Percentiles rank a stretch among this genome's conserved stretches.
phyloP scores from a whole-genome alignment of 2,797 vertebrate genomes.

The Helicolenus hilgendorfi region DNA sequence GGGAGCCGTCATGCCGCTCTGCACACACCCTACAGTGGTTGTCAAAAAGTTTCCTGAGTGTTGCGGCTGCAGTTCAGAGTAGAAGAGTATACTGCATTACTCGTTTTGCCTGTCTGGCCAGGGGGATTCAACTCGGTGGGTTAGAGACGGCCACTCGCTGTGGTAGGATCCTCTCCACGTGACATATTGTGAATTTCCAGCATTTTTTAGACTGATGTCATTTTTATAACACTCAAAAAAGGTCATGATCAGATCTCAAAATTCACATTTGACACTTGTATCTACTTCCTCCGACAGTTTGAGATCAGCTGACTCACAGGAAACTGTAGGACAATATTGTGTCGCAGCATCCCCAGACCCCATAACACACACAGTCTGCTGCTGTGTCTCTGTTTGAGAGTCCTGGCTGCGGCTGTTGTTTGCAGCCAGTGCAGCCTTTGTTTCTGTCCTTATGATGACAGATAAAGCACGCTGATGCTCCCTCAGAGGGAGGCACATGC shows the following conservation, averaged over 20 bases:
- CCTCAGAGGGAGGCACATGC: conserved; percentile 7
- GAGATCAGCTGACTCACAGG: conserved; percentile 5
- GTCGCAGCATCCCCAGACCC: conserved; percentile 27
- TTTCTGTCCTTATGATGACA: conserved; percentile 70
- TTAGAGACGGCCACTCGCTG: too few species aligned
- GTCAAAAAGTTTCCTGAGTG: too few species aligned
- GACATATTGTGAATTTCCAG: neutral
- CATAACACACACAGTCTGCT: conserved; percentile 14
- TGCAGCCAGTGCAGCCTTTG: conserved; percentile 40
- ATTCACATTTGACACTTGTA: neutral
- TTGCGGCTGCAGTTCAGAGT: too few species aligned
- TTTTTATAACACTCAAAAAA: neutral
- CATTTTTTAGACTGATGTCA: neutral
- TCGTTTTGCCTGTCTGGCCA: too few species aligned
- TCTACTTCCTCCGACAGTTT: neutral
- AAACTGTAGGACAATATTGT: conserved; percentile 22
- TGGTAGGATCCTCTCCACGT: too few species aligned
- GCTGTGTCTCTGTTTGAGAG: conserved; percentile 21
- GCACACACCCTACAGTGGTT: too few species aligned
- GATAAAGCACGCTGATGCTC: conserved; percentile 61
- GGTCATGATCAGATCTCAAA: neutral
- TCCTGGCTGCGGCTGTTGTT: conserved; percentile 35
- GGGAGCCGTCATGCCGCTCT: too few species aligned
- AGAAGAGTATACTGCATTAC: too few species aligned
- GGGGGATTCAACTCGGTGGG: too few species aligned